phyloP scores from a whole-genome alignment of 2,888 invertebrate species.

The Lepidochrysops patricia region DNA sequence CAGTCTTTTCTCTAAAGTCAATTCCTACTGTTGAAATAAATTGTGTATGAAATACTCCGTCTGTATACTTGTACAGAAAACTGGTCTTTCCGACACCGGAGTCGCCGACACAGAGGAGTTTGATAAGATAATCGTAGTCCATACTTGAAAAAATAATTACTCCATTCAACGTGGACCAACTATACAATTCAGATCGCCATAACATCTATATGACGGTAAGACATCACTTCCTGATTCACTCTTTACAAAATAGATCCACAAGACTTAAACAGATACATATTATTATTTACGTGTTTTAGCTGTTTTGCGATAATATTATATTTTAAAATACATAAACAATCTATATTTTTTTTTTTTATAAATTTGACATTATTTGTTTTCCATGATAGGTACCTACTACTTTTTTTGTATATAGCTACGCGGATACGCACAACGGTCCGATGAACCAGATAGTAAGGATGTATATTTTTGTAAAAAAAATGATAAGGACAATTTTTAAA shows the following conservation, averaged over 20 bases:
- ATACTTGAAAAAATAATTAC: constrained; percentile 42
- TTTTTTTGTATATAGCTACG: no score
- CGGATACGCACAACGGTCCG: no score
- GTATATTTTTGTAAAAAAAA: no score
- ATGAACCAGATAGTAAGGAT: no score
- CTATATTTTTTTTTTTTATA: no score
- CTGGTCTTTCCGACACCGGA: constrained; percentile 98
- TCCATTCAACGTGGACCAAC: background rate
- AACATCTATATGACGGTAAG: background rate
- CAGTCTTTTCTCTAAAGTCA: constrained; percentile 95
- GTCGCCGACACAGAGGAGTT: constrained; percentile 95
- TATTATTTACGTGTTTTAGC: background rate
- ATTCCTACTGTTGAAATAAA: constrained; percentile 98
- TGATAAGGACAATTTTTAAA: no score
- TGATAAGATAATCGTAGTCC: constrained; percentile 95
- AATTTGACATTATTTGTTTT: no score
- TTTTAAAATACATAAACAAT: no score
- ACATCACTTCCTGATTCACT: background rate
- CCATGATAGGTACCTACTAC: no score
- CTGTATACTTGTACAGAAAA: constrained; percentile 95
- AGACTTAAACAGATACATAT: background rate
- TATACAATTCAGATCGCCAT: background rate
- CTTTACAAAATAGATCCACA: background rate
- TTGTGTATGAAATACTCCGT: constrained; percentile 91
- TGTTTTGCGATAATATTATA: background rate